Evolutionary conservation across 2,797 vertebrate genomes (phyloP).

Genomic region (Bradypus variegatus): DNA sequence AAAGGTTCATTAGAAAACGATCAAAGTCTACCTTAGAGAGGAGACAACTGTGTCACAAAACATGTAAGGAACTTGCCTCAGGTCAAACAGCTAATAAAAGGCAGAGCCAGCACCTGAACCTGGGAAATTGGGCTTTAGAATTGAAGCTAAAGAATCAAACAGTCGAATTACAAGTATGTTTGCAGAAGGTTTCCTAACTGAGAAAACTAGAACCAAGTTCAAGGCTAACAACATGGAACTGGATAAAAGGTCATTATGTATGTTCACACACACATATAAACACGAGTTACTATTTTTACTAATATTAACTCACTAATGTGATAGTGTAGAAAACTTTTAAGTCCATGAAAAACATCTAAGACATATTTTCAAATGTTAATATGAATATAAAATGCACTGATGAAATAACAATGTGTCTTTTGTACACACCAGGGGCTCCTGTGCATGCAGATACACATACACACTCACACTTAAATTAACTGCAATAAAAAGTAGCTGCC

Average conservation of each 20-base stretch:
- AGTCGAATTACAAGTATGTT: neutral
- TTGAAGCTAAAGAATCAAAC: neutral
- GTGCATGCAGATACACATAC: fast-evolving
- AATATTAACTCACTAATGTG: neutral
- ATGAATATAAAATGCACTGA: neutral
- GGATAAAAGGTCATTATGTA: neutral
- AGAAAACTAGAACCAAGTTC: neutral
- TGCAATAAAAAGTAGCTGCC: neutral
- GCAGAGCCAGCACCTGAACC: neutral
- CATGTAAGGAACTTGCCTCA: neutral
- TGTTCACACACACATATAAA: too few relatives aligned
- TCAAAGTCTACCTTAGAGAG: neutral
- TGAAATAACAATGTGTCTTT: neutral
- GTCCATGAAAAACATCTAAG: neutral
- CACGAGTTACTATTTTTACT: neutral
- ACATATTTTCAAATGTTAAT: neutral
- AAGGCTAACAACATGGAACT: neutral
- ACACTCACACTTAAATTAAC: neutral
- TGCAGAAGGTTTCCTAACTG: neutral
- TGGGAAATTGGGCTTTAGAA: neutral
- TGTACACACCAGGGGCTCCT: neutral
- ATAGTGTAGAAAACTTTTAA: neutral
- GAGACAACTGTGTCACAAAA: neutral
- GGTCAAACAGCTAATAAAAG: neutral
- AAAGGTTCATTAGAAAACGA: neutral